Evolutionary conservation across 1,140 invertebrate species (phyloP).

Genomic region (Panagrolaimus sp.): DNA sequence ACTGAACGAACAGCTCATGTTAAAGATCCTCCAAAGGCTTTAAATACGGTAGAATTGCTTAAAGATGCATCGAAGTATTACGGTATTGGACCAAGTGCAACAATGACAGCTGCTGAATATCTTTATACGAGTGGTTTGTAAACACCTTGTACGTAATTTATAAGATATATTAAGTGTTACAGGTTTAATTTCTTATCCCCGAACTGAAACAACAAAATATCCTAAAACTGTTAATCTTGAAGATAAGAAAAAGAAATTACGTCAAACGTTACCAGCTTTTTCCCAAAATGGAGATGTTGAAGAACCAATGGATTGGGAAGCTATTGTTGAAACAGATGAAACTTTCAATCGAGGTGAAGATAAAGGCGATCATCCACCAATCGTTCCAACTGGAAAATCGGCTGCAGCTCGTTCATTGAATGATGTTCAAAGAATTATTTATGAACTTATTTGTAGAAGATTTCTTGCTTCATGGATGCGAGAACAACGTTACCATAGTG

Average conservation of each 20-base stretch:
- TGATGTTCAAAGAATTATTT: constrained; percentile 64
- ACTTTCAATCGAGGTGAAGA: constrained; percentile 68
- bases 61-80: constrained; percentile 79
- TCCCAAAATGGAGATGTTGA: constrained; percentile 23
- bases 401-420: constrained; percentile 63
- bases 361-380: constrained; percentile 94
- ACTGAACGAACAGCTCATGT: constrained; percentile 13
- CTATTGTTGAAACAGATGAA: not conserved
- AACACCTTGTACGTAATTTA: too few relatives aligned
- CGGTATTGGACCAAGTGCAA: constrained; percentile 67
- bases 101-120: constrained; percentile 40
- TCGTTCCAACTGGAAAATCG: constrained; percentile 82
- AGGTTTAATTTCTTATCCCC: constrained; percentile 80
- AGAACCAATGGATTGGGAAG: constrained; percentile 9
- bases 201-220: constrained; percentile 92
- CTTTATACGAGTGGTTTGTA: constrained; percentile 79
- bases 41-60: constrained; percentile 77
- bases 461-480: constrained; percentile 78
- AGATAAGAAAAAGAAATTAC: constrained; percentile 27
- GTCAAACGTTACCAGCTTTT: constrained; percentile 30
- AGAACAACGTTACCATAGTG: constrained; percentile 30
- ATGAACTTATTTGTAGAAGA: constrained; percentile 90
- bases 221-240: constrained; percentile 82
- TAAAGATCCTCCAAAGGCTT: constrained; percentile 67
- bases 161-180: too few relatives aligned